Percentiles rank a stretch among this genome's conserved stretches.
Evolutionary conservation across 1,140 invertebrate genomes (phyloP).

Genomic region (Conus ventricosus): DNA sequence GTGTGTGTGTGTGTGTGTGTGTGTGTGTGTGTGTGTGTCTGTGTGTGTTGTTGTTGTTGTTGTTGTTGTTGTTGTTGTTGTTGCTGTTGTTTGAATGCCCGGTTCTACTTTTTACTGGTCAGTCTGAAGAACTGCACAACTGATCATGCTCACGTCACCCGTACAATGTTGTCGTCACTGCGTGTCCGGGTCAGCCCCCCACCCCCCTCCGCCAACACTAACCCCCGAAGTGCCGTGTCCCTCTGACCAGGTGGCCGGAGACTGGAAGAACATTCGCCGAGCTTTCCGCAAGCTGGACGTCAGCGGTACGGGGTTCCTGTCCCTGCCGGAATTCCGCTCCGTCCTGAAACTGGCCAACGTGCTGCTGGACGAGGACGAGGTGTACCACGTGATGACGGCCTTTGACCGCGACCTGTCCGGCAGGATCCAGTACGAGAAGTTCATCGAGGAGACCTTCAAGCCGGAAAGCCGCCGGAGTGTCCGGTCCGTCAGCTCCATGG

Average conservation of each 20-base stretch:
- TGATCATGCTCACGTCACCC: too few relatives aligned
- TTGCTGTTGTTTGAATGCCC: too few relatives aligned
- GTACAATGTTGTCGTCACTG: too few relatives aligned
- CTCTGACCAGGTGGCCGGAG: conserved; percentile 65
- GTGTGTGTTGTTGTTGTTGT: too few relatives aligned
- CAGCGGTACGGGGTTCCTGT: conserved; percentile 67
- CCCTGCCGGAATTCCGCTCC: conserved; percentile 71
- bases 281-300: conserved; percentile 72
- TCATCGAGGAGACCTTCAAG: conserved; percentile 71
- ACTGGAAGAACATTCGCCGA: conserved; percentile 73
- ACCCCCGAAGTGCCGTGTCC: too few relatives aligned
- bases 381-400: conserved; percentile 70
- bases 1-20: too few relatives aligned
- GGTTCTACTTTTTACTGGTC: too few relatives aligned
- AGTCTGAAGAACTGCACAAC: too few relatives aligned
- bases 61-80: too few relatives aligned
- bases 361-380: conserved; percentile 71
- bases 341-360: conserved; percentile 72
- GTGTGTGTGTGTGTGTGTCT: too few relatives aligned
- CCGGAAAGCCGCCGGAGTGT: conserved; percentile 60
- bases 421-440: conserved; percentile 70
- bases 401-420: conserved; percentile 72
- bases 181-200: too few relatives aligned
- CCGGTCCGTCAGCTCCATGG: background rate
- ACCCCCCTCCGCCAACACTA: too few relatives aligned